A percentile compares a stretch with the other conserved stretches of the same genome.
Evolutionary conservation across 2,797 vertebrate genomes (phyloP).

Genomic region (Aldrovandia affinis): DNA sequence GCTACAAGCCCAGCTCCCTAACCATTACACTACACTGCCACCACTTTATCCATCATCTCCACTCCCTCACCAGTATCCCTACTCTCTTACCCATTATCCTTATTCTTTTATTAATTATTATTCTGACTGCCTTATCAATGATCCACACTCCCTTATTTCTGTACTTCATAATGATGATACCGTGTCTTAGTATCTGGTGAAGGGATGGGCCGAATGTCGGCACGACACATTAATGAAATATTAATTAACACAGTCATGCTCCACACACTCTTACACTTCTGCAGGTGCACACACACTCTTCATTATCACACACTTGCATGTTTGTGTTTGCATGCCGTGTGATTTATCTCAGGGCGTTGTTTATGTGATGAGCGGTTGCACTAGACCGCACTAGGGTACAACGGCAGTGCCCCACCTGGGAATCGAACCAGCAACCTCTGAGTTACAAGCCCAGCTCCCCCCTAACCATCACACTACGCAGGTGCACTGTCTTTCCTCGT

Average conservation of each 20-base stretch:
- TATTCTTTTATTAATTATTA: not conserved
- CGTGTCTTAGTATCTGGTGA: not conserved
- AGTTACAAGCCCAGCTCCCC: too few species aligned
- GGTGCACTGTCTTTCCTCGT: not conserved
- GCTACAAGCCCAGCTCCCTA: too few species aligned
- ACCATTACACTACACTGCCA: too few species aligned
- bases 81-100: not conserved
- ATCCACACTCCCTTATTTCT: not conserved
- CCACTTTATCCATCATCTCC: not conserved
- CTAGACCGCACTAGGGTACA: too few species aligned
- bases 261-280: not conserved
- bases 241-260: not conserved
- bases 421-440: too few species aligned
- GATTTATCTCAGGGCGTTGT: not conserved
- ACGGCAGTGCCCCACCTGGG: too few species aligned
- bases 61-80: not conserved
- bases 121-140: not conserved
- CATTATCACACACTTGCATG: not conserved
- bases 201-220: not conserved
- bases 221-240: not conserved
- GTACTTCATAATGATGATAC: not conserved
- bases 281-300: not conserved
- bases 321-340: not conserved
- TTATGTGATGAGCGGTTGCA: not conserved
- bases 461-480: too few species aligned